Evolutionary conservation across 35 echinoderm and acorn worm genomes (phyloP).

Genomic region (Apostichopus parvimensis): DNA sequence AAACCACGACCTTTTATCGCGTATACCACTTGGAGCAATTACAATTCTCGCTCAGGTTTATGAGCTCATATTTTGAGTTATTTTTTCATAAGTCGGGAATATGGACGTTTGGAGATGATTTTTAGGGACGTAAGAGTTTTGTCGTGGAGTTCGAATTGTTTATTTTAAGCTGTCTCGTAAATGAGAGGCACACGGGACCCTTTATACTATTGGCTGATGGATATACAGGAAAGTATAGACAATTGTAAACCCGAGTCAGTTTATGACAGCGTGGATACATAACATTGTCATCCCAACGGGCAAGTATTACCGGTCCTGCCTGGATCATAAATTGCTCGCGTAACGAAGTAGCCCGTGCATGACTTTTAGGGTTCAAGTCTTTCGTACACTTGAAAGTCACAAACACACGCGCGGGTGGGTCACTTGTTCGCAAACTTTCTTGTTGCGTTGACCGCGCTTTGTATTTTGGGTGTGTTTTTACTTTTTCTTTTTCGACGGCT

Average conservation of each 20-base stretch:
- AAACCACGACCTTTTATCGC: conserved; percentile 24
- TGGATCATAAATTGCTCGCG: conserved; percentile 27
- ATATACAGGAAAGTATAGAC: conserved; percentile 18
- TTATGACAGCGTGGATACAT: conserved; percentile 32
- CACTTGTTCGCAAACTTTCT: too few relatives aligned
- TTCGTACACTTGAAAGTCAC: neutral
- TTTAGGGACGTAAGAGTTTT: conserved; percentile 40
- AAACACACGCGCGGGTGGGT: too few relatives aligned
- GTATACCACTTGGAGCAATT: conserved; percentile 36
- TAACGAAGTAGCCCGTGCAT: conserved; percentile 25
- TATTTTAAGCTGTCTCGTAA: conserved; percentile 40
- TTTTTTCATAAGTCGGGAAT: conserved; percentile 37
- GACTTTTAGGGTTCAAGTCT: neutral
- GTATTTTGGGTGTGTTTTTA: too few relatives aligned
- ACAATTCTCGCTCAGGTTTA: conserved; percentile 15
- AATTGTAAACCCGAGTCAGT: conserved; percentile 1
- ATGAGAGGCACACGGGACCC: conserved; percentile 3
- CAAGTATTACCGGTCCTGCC: neutral
- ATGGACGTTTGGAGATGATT: conserved; percentile 40
- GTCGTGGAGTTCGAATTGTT: conserved; percentile 4
- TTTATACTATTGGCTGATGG: neutral
- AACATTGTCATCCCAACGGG: conserved; percentile 20
- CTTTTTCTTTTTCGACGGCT: too few relatives aligned
- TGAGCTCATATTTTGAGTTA: conserved; percentile 33
- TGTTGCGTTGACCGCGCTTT: too few relatives aligned